Percentiles rank a stretch among this genome's conserved stretches.
phyloP scores from a whole-genome alignment of 2,888 invertebrate genomes.

The Diaprepes abbreviatus region DNA sequence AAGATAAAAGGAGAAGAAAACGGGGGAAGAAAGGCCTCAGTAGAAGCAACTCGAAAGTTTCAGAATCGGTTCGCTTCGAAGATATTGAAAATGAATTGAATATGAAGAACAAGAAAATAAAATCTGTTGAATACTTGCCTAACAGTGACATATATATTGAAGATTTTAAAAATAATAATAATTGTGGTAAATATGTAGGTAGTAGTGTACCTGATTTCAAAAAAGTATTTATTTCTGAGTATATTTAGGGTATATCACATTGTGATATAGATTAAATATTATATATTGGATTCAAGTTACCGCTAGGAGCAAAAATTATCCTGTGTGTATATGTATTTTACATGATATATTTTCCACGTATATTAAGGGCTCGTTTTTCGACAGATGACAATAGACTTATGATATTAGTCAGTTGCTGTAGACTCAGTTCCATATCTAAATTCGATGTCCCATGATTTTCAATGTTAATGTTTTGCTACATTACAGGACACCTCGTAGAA shows the following conservation, averaged over 20 bases:
- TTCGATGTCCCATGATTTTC: too few species aligned
- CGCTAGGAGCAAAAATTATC: neutral
- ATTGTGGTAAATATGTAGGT: slow-evolving; percentile 62
- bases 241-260: slow-evolving; percentile 53
- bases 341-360: too few species aligned
- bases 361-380: too few species aligned
- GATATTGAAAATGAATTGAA: slow-evolving; percentile 18
- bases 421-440: too few species aligned
- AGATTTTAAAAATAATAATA: slow-evolving; percentile 51
- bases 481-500: too few species aligned
- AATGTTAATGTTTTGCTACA: too few species aligned
- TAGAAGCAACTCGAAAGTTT: slow-evolving; percentile 37
- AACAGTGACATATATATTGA: slow-evolving; percentile 56
- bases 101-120: slow-evolving; percentile 57
- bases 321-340: neutral
- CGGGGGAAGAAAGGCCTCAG: slow-evolving; percentile 33
- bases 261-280: slow-evolving; percentile 3
- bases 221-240: slow-evolving; percentile 70
- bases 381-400: too few species aligned
- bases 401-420: too few species aligned
- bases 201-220: slow-evolving; percentile 72
- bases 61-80: slow-evolving; percentile 19
- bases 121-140: slow-evolving; percentile 61
- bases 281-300: neutral
- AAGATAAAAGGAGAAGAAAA: slow-evolving; percentile 55